Evolutionary conservation across 2,113 vertebrate species (phyloP).

Genomic region (Channa maculata): DNA sequence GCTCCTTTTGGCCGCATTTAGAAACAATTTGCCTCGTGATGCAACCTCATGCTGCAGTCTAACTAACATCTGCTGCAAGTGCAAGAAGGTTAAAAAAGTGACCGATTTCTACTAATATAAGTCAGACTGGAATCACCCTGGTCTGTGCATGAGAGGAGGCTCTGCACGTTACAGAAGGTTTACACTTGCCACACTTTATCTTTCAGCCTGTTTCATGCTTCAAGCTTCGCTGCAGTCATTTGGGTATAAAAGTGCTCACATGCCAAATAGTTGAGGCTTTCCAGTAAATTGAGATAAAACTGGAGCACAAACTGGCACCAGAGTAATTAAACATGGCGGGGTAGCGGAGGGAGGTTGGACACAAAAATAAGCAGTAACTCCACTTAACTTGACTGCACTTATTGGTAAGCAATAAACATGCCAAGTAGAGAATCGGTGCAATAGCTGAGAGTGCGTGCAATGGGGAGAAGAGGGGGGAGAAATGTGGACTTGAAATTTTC

Average conservation of each 20-base stretch:
- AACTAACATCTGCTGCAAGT: conserved; percentile 43
- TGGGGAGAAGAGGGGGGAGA: not conserved
- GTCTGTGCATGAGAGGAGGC: conserved; percentile 7
- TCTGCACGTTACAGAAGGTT: conserved; percentile 51
- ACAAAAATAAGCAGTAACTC: conserved; percentile 64
- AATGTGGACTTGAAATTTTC: conserved; percentile 59
- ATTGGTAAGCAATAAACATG: conserved; percentile 69
- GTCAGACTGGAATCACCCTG: no score
- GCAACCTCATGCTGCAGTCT: conserved; percentile 46
- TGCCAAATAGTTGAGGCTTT: conserved; percentile 78
- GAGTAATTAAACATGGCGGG: conserved; percentile 73
- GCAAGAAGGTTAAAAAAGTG: not conserved
- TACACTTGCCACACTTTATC: conserved; percentile 65
- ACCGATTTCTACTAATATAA: no score
- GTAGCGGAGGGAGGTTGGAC: not conserved
- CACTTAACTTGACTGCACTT: conserved; percentile 60
- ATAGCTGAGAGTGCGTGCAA: conserved; percentile 39
- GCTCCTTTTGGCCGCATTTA: conserved; percentile 53
- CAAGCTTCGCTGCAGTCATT: conserved; percentile 43
- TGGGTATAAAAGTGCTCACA: conserved; percentile 42
- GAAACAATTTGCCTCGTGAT: conserved; percentile 48
- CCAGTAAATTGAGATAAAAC: conserved; percentile 82
- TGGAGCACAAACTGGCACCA: conserved; percentile 76
- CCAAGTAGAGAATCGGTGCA: conserved; percentile 52
- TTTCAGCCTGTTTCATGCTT: conserved; percentile 45